phyloP scores from a whole-genome alignment of 2,888 invertebrate species.

The Mamestra brassicae region DNA sequence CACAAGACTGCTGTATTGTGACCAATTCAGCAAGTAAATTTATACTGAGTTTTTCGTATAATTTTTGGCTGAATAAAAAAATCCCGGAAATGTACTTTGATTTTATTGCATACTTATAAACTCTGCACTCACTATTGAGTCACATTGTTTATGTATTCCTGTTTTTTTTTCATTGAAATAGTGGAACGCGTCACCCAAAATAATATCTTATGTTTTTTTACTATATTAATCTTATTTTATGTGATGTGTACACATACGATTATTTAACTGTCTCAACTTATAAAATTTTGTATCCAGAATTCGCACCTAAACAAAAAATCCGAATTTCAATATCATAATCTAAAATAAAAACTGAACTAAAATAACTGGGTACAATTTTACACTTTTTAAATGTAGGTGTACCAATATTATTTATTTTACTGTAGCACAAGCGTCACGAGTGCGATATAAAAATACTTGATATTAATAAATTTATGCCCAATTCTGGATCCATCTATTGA shows the following conservation, averaged over 20 bases:
- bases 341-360: conserved; percentile 61
- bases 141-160: too few species aligned
- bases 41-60: neutral
- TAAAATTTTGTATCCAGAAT: conserved; percentile 20
- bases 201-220: neutral
- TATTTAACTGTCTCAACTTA: conserved; percentile 1
- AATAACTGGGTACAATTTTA: conserved; percentile 74
- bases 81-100: neutral
- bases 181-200: neutral
- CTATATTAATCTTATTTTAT: too few species aligned
- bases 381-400: conserved; percentile 60
- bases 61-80: neutral
- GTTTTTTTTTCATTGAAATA: neutral
- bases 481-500: neutral
- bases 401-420: conserved; percentile 46
- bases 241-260: neutral
- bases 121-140: neutral
- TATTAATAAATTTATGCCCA: conserved; percentile 13
- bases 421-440: conserved; percentile 60
- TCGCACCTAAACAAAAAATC: conserved; percentile 58
- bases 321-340: conserved; percentile 72
- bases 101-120: neutral
- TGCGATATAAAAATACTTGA: conserved; percentile 26
- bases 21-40: neutral
- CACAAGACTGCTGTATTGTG: neutral